Evolutionary conservation across 92 coral and sea anemone species (phyloP), one percentile per base, ranked within the genome.

Genomic region (Palythoa grandiflora): DNA sequence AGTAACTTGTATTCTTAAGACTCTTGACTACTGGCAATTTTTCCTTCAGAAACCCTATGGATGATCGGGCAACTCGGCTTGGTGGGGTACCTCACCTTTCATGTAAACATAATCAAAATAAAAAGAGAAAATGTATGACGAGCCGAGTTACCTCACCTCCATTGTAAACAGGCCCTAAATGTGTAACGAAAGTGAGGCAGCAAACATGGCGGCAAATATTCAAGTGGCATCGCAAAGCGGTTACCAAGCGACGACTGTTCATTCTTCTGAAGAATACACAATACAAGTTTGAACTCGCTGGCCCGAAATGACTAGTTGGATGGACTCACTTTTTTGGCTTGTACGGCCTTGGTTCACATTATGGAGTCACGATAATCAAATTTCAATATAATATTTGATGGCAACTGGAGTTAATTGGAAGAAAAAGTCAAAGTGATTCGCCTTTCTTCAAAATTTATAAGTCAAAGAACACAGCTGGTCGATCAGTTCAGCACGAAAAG

Each of bases 171-270:
- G n/a, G n/a, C n/a, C n/a, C n/a, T n/a, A 61, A 60, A 12, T n/a
- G 11, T 12, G 36, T 3, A 47, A 50, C 17, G 81, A 77, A 77
- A 77, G 81, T 61, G 81, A 77, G 81, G 68, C 81, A 77, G 63
- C 5, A n/a, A 77, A 77, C 17, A 77, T 77, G 81, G 66, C 81
- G 81, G 81, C 44, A 53, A 77, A 77, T 28, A 6, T 1, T 70
- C 44, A 70, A 17, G 71, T 17, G 44, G 17, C 63, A 14, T 36
- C 37, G 66, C 81, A 19, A 50, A 77, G 81, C 61, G 81, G 81
- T 77, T 77, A 77, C 81, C 81, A 77, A 77, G 83, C 83, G 83
- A 77, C 83, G 63, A 28, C 19, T 9, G 81, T 36, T 17, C 38
- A 19, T 77, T 36, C 63, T 77, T 57, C 65, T 47, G 6, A 51